Evolutionary conservation across 2,113 vertebrate genomes (phyloP), one percentile per base, ranked within the genome.

Genomic region (Oncorhynchus kisutch): DNA sequence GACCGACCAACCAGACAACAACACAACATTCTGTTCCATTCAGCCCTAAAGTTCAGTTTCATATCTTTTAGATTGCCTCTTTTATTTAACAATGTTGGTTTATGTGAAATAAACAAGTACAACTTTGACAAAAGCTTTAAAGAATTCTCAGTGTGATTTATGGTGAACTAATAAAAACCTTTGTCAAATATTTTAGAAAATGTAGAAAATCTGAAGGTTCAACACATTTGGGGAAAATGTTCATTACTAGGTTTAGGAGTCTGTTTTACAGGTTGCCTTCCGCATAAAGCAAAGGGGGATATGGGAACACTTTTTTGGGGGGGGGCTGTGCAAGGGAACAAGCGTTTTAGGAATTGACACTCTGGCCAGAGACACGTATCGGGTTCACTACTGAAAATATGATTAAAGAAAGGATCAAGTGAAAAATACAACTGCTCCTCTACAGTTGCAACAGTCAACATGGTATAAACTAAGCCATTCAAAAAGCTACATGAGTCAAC

Each of bases 341-440:
- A 83, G 76, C 85, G 82, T 73, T 86, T 81, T 77, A 82, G 82
- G n/a, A 75, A 59, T 89, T 86, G 83, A 76, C 84, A 79, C 79
- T 83, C 81, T 77, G 77, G 80, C 79, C 77, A 69, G 66, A 82
- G 77, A 78, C 82, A 84, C 75, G 73, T 66, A 13, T 5, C 16
- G 68, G 85, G 77, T 78, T 84, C 76, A 79, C 51, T 70, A 59
- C 71, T 70, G 57, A 16, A 78, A 67, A 70, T 39, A n/a, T 49
- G 24, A 0, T 49, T 70, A 0, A 59, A 73, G 29, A 54, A 31
- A 72, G 29, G 34, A 29, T 24, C 20, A 45, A 48, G 3, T 18
- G 2, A 3, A 45, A 9, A 18, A 66, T 11, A 18, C 13, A 66
- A 27, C 2, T 14, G 6, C 64, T 2, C 6, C 22, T 66, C 25